phyloP scores from a whole-genome alignment of 2,888 invertebrate species.

The Drosophila borealis region DNA sequence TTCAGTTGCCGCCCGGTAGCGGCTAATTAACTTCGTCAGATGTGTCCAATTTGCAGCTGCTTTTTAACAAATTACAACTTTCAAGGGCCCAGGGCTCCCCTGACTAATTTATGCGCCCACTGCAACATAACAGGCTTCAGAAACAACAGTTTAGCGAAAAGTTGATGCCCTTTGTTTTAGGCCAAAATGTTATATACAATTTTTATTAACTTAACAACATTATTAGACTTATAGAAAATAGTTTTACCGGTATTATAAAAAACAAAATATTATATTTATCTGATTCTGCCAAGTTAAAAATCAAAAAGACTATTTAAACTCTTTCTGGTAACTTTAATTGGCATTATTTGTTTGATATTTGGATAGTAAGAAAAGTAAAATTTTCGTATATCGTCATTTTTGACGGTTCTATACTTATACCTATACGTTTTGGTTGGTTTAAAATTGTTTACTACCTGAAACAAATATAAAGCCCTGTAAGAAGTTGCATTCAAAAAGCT shows the following conservation, averaged over 20 bases:
- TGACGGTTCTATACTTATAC: too few relatives aligned
- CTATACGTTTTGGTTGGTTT: not conserved
- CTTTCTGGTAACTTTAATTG: too few relatives aligned
- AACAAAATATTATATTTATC: not conserved
- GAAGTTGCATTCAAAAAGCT: too few relatives aligned
- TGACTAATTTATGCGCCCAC: conserved; percentile 67
- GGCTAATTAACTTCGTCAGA: conserved; percentile 54
- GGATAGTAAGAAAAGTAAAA: too few relatives aligned
- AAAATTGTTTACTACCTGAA: not conserved
- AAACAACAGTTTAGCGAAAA: not conserved
- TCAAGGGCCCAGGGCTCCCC: conserved; percentile 31
- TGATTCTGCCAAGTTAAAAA: too few relatives aligned
- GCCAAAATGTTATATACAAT: not conserved
- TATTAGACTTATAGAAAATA: too few relatives aligned
- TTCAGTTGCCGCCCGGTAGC: conserved; percentile 45
- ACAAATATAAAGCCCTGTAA: too few relatives aligned
- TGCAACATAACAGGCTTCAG: conserved; percentile 46
- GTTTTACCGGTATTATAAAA: not conserved
- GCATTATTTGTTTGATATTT: too few relatives aligned
- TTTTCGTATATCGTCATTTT: too few relatives aligned
- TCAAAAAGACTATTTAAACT: too few relatives aligned
- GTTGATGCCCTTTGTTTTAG: conserved; percentile 25
- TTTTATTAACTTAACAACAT: too few relatives aligned
- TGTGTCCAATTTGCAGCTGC: conserved; percentile 61
- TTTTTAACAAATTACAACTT: conserved; percentile 55